Evolutionary conservation across 2,797 vertebrate species (phyloP).

Genomic region (Oophaga sylvatica): DNA sequence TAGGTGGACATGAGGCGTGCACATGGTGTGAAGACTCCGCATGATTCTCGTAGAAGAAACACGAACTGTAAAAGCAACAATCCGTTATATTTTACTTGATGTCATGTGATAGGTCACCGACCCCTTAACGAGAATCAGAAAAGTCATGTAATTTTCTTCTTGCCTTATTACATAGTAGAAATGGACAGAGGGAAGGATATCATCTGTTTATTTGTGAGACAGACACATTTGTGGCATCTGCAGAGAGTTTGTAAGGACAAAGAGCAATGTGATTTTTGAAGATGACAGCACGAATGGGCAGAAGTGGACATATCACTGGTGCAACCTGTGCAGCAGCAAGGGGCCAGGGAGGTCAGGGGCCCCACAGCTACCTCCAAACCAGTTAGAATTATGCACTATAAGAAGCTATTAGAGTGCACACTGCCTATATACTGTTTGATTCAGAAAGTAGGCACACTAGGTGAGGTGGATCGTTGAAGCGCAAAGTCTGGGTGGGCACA

Average conservation of each 20-base stretch:
- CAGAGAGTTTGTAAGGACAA: neutral
- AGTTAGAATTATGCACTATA: too few species aligned
- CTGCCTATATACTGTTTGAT: too few species aligned
- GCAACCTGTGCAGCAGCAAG: too few species aligned
- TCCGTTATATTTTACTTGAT: constrained; percentile 29
- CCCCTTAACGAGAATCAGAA: constrained; percentile 52
- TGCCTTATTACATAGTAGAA: neutral
- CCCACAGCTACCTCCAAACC: too few species aligned
- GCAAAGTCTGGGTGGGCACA: too few species aligned
- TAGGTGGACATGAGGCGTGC: constrained; percentile 14
- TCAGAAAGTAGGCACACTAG: too few species aligned
- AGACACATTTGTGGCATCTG: constrained; percentile 31
- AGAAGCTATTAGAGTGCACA: too few species aligned
- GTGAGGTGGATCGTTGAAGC: too few species aligned
- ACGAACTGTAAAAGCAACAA: constrained; percentile 13
- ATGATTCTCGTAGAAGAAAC: neutral
- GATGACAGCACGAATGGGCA: neutral
- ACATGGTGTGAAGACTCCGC: constrained; percentile 18
- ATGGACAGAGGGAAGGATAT: constrained; percentile 5
- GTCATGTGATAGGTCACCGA: constrained; percentile 43
- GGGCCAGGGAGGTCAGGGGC: too few species aligned
- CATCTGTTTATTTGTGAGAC: constrained; percentile 9
- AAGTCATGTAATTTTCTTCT: constrained; percentile 19
- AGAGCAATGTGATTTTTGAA: neutral
- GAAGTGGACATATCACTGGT: too few species aligned